Base-by-base conservation (phyloP, 2,797 vertebrate genomes). In the Karalla daura region DNA sequence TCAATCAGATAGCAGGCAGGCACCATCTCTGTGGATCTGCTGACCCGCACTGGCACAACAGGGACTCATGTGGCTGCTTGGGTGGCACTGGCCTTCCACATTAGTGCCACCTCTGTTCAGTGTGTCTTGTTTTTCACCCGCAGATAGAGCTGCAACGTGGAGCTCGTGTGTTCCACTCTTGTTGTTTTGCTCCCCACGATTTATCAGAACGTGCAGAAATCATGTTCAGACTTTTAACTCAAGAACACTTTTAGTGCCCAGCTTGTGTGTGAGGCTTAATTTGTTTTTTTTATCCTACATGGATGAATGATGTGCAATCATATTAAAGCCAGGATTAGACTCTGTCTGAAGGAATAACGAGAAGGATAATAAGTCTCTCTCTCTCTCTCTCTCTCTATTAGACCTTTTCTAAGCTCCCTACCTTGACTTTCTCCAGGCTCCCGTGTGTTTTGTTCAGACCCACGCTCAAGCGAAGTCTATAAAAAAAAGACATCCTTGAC, bases 401-500 rank as follows among this genome's bases (percentile, higher is more conserved):
- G 11, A 37, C 5, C 5, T 0, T 12, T 3, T 28, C 10, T 37
- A 13, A 15, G 32, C 25, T 12, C 8, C 37, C 41, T 7, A 30
- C 63, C 35, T 10, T 14, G 21, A 15, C 68, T 45, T 45, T 7
- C 30, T 66, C 35, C 7, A 15, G 21, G 17, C 68, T 45, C 46
- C 28, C 60, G 46, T 60, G 35, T 4, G 45, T 68, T 58, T 36
- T 54, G 32, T 55, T 75, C 43, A 36, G 55, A 23, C 43, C 30
- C 27, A 43, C 17, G 51, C 58, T 53, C 24, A 40, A 45, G 12
- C 8, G 8, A 8, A 32, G 12, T 32, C 24, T 54, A 76, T 41
- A 51, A 73, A 44, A 56, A 63, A 55, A 80, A 60, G 15, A 87
- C 76, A 80, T 88, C 80, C 90, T 90, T 81, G 86, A 83, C 78